These are phyloP conservation scores for Neoseiulus cucumeris DNA, from an alignment of 1,140 invertebrate species.

Conservation along the genomic window DNA sequence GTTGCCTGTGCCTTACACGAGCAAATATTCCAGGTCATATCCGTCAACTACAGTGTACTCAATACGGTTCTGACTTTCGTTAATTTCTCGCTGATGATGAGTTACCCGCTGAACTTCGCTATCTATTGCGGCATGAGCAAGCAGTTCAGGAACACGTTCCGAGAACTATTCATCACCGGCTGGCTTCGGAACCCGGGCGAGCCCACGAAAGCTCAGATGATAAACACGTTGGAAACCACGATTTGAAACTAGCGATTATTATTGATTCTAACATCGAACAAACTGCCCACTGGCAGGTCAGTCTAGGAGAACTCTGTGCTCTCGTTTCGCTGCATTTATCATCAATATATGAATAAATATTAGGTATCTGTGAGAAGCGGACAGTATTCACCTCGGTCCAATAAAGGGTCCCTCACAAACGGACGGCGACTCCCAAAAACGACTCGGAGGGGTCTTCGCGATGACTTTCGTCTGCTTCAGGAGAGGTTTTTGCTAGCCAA, in stretches of 20 bases:
- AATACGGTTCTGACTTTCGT: conserved; percentile 64
- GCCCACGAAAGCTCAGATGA: neutral
- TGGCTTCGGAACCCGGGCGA: neutral
- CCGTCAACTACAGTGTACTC: conserved; percentile 54
- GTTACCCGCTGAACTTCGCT: conserved; percentile 80
- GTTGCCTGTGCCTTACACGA: neutral
- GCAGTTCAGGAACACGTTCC: conserved; percentile 80
- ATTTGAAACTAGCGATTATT: neutral
- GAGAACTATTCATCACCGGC: conserved; percentile 48
- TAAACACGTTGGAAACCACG: neutral
- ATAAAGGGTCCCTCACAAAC: too few species aligned
- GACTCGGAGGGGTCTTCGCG: too few species aligned
- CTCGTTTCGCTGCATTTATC: too few species aligned
- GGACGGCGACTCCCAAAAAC: too few species aligned
- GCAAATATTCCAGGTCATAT: conserved; percentile 16
- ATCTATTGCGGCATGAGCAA: conserved; percentile 88
- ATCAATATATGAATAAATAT: too few species aligned
- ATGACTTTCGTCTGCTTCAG: too few species aligned
- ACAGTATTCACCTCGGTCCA: too few species aligned
- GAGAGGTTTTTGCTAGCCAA: too few species aligned
- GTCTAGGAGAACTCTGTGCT: too few species aligned
- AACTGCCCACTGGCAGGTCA: too few species aligned
- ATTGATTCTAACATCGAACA: too few species aligned
- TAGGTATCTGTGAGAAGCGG: too few species aligned
- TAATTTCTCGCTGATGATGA: conserved; percentile 73